Evolutionary conservation across 1,140 invertebrate species (phyloP).

Genomic region (Trachymyrmex septentrionalis): DNA sequence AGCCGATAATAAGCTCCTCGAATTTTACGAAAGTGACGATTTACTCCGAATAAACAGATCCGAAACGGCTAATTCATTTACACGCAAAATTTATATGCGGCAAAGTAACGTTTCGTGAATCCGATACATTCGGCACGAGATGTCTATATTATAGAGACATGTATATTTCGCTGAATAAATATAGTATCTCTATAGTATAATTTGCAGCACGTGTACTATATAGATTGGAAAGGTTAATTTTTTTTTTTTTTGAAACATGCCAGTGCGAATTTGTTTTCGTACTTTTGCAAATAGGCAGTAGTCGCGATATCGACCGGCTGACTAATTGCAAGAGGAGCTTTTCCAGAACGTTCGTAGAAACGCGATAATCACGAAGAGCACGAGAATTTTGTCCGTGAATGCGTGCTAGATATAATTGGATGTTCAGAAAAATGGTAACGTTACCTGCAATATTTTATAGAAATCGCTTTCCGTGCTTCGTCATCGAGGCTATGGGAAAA

Average conservation of each 20-base stretch:
- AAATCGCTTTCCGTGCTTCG: conserved; percentile 17
- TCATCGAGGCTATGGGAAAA: not conserved
- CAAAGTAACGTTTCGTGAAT: not conserved
- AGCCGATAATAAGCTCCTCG: conserved; percentile 52
- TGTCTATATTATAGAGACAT: not conserved
- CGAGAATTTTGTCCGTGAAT: conserved; percentile 37
- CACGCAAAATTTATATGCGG: conserved; percentile 49
- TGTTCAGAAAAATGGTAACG: conserved; percentile 48
- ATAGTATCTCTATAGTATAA: not conserved
- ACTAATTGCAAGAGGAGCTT: conserved; percentile 43
- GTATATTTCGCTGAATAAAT: not conserved
- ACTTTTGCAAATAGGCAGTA: conserved; percentile 3
- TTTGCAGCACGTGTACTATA: not conserved
- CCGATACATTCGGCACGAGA: not conserved
- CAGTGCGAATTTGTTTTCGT: conserved; percentile 33
- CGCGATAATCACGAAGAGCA: conserved; percentile 52
- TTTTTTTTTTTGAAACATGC: not conserved
- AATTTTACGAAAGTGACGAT: conserved; percentile 49
- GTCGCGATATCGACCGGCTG: conserved; percentile 43
- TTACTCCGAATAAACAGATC: conserved; percentile 34
- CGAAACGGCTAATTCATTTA: conserved; percentile 53
- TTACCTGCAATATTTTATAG: conserved; percentile 49
- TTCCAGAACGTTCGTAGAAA: conserved; percentile 35
- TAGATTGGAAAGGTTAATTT: not conserved
- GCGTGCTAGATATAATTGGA: conserved; percentile 58